Conservation (phyloP, 2,888 invertebrate species). For the Hesperia comma region DNA sequence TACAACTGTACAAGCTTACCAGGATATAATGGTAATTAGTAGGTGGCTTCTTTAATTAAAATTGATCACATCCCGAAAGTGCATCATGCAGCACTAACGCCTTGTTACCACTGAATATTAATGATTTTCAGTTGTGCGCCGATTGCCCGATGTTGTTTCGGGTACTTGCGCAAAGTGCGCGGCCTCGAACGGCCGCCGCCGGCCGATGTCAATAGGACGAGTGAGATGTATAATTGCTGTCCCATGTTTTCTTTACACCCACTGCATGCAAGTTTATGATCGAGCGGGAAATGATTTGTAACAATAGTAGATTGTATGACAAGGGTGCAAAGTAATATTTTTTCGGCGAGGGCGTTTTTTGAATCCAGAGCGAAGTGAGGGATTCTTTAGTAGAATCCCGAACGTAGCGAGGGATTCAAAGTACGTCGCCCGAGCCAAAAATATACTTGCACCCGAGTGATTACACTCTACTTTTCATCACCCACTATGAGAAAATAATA, state of each 20-base stretch:
- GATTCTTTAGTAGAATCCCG: too few species aligned
- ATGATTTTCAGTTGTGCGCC: constrained; percentile 1
- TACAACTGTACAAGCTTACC: neutral
- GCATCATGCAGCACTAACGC: neutral
- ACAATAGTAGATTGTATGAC: too few species aligned
- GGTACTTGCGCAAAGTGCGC: neutral
- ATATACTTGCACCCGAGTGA: too few species aligned
- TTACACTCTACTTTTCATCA: too few species aligned
- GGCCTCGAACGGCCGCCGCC: neutral
- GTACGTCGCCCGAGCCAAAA: too few species aligned
- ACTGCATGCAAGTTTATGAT: too few species aligned
- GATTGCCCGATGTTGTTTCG: neutral
- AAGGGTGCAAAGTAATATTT: too few species aligned
- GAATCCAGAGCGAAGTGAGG: too few species aligned
- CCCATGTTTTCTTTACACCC: neutral
- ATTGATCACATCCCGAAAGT: neutral
- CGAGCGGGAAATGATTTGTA: too few species aligned
- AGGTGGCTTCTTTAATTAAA: neutral
- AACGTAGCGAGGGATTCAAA: too few species aligned
- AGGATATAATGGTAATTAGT: neutral
- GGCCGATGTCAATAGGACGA: neutral
- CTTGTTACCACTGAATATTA: constrained; percentile 1
- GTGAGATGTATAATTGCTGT: neutral
- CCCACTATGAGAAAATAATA: too few species aligned
- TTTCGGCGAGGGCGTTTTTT: too few species aligned